phyloP scores from a whole-genome alignment of 2,888 invertebrate species.

The Eucera pruinosa region DNA sequence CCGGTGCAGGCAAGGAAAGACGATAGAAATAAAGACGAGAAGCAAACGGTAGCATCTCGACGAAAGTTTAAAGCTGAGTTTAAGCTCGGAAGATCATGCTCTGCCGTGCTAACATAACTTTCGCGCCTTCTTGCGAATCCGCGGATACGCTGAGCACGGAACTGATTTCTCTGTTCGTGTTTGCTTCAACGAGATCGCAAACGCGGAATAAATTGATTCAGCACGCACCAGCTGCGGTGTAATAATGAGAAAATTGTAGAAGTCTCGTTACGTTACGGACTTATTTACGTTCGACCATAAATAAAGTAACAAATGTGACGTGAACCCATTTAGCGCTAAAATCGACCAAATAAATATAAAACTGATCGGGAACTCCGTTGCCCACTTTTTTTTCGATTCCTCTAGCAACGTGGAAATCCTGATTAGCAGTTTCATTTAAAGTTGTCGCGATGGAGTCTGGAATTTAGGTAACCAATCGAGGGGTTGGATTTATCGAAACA shows the following conservation, averaged over 20 bases:
- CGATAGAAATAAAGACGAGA: slow-evolving; percentile 33
- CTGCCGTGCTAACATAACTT: slow-evolving; percentile 20
- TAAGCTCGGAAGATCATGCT: slow-evolving; percentile 49
- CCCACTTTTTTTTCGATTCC: neutral
- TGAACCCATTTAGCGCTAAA: slow-evolving; percentile 26
- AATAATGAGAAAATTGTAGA: slow-evolving; percentile 56
- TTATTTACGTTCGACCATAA: slow-evolving; percentile 40
- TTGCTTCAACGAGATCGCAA: slow-evolving; percentile 32
- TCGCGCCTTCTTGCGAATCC: slow-evolving; percentile 25
- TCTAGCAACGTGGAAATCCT: neutral
- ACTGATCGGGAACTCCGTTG: slow-evolving; percentile 13
- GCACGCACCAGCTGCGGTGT: slow-evolving; percentile 47
- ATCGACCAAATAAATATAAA: slow-evolving; percentile 36
- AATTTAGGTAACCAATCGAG: neutral
- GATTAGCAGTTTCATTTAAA: slow-evolving; percentile 7
- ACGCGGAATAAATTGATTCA: slow-evolving; percentile 62
- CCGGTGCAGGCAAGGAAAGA: neutral
- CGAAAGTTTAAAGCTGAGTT: slow-evolving; percentile 56
- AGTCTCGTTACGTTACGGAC: slow-evolving; percentile 36
- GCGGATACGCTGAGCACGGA: neutral
- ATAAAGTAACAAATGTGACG: slow-evolving; percentile 42
- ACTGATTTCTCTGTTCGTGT: slow-evolving; percentile 40
- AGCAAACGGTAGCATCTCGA: slow-evolving; percentile 8
- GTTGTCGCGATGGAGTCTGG: neutral
- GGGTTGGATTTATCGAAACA: slow-evolving; percentile 15